These are phyloP conservation scores for Caenorhabditis parvicauda DNA, from an alignment of 2,888 invertebrate species.

Conservation along the genomic window DNA sequence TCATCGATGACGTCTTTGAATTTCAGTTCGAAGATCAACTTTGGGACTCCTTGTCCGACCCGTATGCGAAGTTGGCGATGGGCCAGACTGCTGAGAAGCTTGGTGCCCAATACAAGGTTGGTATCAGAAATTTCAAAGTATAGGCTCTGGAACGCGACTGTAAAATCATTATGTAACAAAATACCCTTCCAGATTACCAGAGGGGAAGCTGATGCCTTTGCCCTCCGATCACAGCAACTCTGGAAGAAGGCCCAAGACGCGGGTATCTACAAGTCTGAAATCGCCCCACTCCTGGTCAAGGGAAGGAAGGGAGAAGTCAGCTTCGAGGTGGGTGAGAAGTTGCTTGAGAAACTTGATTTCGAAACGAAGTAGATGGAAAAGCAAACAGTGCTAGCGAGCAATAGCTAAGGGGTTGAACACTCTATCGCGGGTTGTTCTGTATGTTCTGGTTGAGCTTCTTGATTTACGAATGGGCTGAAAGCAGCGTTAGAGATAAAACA, in stretches of 20 bases:
- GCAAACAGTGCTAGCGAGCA: too few relatives aligned
- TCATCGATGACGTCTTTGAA: too few relatives aligned
- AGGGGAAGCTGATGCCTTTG: slow-evolving; percentile 82
- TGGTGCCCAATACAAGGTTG: slow-evolving; percentile 76
- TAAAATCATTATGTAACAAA: neutral
- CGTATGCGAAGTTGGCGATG: slow-evolving; percentile 88
- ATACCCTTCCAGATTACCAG: slow-evolving; percentile 71
- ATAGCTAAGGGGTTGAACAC: too few relatives aligned
- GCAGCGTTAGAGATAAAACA: too few relatives aligned
- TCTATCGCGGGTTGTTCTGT: too few relatives aligned
- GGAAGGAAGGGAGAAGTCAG: slow-evolving; percentile 73
- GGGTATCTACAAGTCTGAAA: slow-evolving; percentile 85
- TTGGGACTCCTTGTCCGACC: slow-evolving; percentile 86
- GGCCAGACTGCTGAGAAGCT: slow-evolving; percentile 91
- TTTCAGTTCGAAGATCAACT: slow-evolving; percentile 79
- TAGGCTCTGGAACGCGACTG: too few relatives aligned
- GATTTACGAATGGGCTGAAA: too few relatives aligned
- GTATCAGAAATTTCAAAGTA: neutral
- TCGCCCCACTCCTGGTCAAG: slow-evolving; percentile 80
- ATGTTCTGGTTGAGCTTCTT: too few relatives aligned
- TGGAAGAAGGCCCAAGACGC: slow-evolving; percentile 82
- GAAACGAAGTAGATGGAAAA: too few relatives aligned
- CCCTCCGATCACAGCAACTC: slow-evolving; percentile 79
- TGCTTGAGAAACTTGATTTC: too few relatives aligned
- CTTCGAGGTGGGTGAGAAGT: slow-evolving; percentile 65